phyloP scores from a whole-genome alignment of 2,797 vertebrate species.

The Alectoris magna region DNA sequence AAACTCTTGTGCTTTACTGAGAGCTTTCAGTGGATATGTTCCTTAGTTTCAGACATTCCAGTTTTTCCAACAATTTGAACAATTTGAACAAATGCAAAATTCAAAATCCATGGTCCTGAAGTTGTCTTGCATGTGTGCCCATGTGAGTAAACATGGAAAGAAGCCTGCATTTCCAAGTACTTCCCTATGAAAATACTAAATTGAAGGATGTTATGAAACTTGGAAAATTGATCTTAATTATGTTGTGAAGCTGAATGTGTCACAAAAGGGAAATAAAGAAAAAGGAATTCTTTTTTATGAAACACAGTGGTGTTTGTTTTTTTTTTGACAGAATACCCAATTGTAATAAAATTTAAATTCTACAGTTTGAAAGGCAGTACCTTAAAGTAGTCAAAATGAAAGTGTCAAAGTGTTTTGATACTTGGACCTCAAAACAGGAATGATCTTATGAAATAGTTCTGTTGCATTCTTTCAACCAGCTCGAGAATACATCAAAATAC shows the following conservation, averaged over 20 bases:
- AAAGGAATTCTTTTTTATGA: fast-evolving
- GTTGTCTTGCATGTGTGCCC: neutral
- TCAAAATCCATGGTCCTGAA: neutral
- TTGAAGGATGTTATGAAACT: neutral
- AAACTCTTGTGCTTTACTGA: neutral
- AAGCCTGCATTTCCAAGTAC: neutral
- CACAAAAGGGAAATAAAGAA: neutral
- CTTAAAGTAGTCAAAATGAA: constrained; percentile 14
- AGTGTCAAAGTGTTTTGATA: constrained; percentile 10
- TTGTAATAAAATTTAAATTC: neutral
- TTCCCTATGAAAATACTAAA: neutral
- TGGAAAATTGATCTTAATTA: neutral
- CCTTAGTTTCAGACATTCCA: neutral
- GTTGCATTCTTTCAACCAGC: neutral
- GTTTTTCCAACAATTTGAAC: neutral
- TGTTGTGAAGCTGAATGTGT: neutral
- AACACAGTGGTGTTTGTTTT: neutral
- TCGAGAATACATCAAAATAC: neutral
- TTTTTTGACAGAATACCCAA: neutral
- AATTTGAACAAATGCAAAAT: neutral
- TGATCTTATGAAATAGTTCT: neutral
- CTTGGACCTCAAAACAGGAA: neutral
- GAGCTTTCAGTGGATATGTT: neutral
- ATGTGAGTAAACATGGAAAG: neutral
- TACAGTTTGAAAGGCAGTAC: neutral